Conservation (phyloP, 2,888 invertebrate species). For the Amblyteles armatorius region DNA sequence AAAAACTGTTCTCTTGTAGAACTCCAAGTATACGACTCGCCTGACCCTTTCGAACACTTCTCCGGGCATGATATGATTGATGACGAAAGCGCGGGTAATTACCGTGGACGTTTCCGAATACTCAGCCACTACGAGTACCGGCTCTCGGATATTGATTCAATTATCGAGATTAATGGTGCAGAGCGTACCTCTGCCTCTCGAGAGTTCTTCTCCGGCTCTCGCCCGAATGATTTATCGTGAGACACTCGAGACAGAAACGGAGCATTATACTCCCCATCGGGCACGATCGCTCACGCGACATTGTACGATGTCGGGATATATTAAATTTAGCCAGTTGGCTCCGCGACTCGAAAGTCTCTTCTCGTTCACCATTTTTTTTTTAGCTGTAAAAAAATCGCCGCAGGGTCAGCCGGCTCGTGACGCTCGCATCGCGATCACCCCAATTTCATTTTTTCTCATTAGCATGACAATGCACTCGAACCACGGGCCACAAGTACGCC, state of each 20-base stretch:
- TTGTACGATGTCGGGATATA: conserved; percentile 29
- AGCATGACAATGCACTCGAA: conserved; percentile 58
- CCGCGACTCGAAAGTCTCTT: conserved; percentile 1
- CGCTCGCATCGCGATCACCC: conserved; percentile 31
- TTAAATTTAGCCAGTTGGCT: conserved; percentile 45
- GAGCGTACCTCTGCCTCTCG: conserved; percentile 29
- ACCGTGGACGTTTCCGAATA: conserved; percentile 73
- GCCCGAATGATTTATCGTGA: conserved; percentile 63
- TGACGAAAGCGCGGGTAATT: conserved; percentile 72
- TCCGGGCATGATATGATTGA: conserved; percentile 73
- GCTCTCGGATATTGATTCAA: conserved; percentile 81
- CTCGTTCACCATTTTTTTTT: conserved; percentile 22
- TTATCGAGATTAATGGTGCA: conserved; percentile 81
- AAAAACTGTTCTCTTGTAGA: not conserved
- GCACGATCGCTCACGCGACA: conserved; percentile 35
- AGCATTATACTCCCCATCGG: conserved; percentile 4
- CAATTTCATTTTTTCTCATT: conserved; percentile 40
- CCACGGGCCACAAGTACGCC: conserved; percentile 33
- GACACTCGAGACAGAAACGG: conserved; percentile 35
- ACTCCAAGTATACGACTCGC: conserved; percentile 18
- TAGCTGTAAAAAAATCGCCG: conserved; percentile 15
- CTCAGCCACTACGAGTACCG: conserved; percentile 48
- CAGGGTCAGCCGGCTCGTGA: conserved; percentile 55
- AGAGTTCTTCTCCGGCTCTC: not conserved
- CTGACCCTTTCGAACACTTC: conserved; percentile 36